Percentiles rank a stretch among this genome's conserved stretches.
Evolutionary conservation across 2,888 invertebrate species (phyloP).

Genomic region (Drosophila siamana): DNA sequence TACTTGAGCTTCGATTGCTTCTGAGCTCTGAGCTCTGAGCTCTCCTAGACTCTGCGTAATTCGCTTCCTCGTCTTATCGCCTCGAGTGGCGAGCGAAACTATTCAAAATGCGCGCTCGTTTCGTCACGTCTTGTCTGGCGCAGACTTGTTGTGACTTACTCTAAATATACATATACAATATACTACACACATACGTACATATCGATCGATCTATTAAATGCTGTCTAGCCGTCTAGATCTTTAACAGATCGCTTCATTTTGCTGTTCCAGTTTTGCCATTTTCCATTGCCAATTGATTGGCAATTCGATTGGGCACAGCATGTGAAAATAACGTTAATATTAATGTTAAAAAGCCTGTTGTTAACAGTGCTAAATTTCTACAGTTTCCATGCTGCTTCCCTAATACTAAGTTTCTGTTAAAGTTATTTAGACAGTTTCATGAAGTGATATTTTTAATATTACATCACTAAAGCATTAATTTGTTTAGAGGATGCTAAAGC

Average conservation of each 20-base stretch:
- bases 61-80: slow-evolving; percentile 55
- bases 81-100: slow-evolving; percentile 30
- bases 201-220: slow-evolving; percentile 53
- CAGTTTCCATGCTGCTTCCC: too few species aligned
- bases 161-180: slow-evolving; percentile 5
- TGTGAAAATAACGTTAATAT: background rate
- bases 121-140: slow-evolving; percentile 69
- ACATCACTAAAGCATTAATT: too few species aligned
- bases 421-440: too few species aligned
- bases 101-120: slow-evolving; percentile 61
- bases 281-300: background rate
- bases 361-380: too few species aligned
- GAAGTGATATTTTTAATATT: too few species aligned
- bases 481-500: too few species aligned
- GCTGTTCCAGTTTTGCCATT: background rate
- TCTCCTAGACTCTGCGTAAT: slow-evolving; percentile 43
- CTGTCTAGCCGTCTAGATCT: slow-evolving; percentile 69
- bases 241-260: slow-evolving; percentile 22
- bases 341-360: too few species aligned
- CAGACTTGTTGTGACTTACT: slow-evolving; percentile 47
- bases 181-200: slow-evolving; percentile 12
- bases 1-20: background rate
- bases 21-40: background rate
- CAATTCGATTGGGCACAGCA: background rate
- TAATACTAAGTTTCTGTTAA: too few species aligned